Evolutionary conservation across 2,113 vertebrate species (phyloP), one percentile per base, ranked within the genome.

Genomic region (Nerophis ophidion): DNA sequence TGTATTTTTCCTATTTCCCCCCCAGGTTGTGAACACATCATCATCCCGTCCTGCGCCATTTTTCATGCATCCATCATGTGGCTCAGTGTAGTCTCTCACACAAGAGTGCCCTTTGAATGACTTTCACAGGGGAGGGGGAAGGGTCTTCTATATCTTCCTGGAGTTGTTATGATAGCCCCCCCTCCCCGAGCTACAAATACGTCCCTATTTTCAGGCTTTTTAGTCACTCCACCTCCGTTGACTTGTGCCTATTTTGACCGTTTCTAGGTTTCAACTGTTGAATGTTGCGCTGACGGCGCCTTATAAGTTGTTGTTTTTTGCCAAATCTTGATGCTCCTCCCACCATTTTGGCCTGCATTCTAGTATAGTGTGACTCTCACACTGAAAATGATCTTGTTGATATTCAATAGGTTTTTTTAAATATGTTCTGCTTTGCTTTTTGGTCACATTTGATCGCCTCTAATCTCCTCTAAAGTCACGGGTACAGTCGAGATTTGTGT

Each of bases 371-470:
- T 34, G 16, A 13, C 76, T 84, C 86, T 86, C 88, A 90, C 86
- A 79, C 66, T 65, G 62, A 85, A 66, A 66, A 84, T 81, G 77
- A 74, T 86, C 83, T 89, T 89, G 87, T 89, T 90, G 86, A 88
- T 88, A 89, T 88, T 89, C 87, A 89, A 88, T 86, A 87, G 77
- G 73, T 89, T 88, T 87, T 85, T 87, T 85, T 79, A 85, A 84
- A 75, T 86, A 75, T 81, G 77, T 72, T 82, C 67, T 64, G n/a
- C 15, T 83, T 77, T 66, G 61, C 26, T 26, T 52, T 81, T 72
- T 80, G 78, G 66, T 85, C 63, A 59, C 66, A 74, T 72, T 26
- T 26, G 26, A 26, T 26, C 26, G 26, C 10, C 40, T 11, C 40
- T 44, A 44, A 44, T 44, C 40, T 44, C 12, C 40, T 11, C 10